Conservation (phyloP, 2,113 vertebrate genomes). For the Scolopax mira region DNA sequence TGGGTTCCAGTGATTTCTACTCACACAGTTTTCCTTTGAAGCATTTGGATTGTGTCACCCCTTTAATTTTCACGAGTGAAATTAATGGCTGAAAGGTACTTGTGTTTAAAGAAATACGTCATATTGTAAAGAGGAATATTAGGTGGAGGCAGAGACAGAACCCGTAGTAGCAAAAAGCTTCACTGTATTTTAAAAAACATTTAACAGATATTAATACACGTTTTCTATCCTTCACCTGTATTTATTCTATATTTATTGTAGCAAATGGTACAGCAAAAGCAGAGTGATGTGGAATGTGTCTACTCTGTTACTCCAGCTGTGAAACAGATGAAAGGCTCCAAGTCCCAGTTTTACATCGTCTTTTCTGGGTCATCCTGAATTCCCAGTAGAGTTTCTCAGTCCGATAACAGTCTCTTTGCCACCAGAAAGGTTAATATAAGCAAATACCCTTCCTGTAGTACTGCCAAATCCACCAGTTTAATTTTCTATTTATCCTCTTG, state of each 20-base stretch:
- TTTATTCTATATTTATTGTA: background rate
- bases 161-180: background rate
- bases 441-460: background rate
- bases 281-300: background rate
- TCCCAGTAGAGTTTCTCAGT: background rate
- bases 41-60: background rate
- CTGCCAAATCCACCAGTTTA: background rate
- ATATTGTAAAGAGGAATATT: background rate
- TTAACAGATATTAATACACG: rapidly evolving
- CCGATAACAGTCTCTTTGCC: background rate
- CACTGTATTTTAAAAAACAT: background rate
- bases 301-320: rapidly evolving
- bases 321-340: background rate
- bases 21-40: background rate
- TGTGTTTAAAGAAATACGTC: background rate
- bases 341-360: background rate
- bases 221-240: background rate
- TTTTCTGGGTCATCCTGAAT: background rate
- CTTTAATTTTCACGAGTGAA: background rate
- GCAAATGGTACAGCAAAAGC: background rate
- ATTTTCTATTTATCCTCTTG: background rate
- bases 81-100: background rate
- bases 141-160: background rate
- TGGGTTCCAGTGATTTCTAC: background rate
- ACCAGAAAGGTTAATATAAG: background rate